Percentiles rank a stretch among this genome's conserved stretches.
phyloP scores from a whole-genome alignment of 2,113 vertebrate genomes.

The Naja naja region DNA sequence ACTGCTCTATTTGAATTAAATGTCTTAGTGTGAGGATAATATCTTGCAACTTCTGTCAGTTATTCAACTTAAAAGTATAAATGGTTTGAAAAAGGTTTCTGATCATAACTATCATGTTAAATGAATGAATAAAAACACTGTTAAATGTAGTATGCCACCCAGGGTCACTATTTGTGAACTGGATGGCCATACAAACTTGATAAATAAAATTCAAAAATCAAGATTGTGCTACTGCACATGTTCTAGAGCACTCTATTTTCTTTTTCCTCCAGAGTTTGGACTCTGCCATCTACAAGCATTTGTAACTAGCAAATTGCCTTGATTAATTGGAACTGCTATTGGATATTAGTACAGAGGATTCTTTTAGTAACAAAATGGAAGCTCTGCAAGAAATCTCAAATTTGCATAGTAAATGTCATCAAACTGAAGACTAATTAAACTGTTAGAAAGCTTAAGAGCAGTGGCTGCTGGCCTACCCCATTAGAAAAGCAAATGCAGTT shows the following conservation, averaged over 20 bases:
- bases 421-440: neutral
- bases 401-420: neutral
- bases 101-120: neutral
- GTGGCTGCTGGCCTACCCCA: neutral
- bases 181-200: neutral
- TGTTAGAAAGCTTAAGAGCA: neutral
- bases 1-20: neutral
- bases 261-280: neutral
- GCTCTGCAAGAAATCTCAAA: neutral
- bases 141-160: neutral
- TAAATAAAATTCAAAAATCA: neutral
- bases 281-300: neutral
- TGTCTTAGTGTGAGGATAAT: neutral
- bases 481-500: neutral
- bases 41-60: neutral
- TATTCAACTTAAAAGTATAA: neutral
- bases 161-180: neutral
- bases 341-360: neutral
- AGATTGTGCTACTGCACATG: neutral
- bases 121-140: neutral
- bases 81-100: neutral
- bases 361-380: constrained; percentile 4
- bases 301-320: constrained; percentile 5
- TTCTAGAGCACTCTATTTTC: too few species aligned
- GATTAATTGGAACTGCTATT: neutral